A percentile compares a stretch with the other conserved stretches of the same genome.
Conservation (phyloP, 2,888 invertebrate genomes). For the Beris morrisii region DNA sequence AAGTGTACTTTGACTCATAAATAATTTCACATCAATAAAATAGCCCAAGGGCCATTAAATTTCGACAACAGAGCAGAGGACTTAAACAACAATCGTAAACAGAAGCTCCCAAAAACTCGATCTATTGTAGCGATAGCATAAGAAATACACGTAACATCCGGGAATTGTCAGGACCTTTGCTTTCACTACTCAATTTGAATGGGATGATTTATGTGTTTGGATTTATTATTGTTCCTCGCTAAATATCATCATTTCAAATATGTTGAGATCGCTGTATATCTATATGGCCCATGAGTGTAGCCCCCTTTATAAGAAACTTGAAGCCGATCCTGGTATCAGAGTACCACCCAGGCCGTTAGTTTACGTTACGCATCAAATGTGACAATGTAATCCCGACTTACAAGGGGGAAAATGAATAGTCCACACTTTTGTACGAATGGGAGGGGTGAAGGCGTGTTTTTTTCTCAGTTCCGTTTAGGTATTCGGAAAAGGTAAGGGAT, state of each 20-base stretch:
- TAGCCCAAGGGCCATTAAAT: slow-evolving; percentile 33
- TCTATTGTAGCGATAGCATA: too few relatives aligned
- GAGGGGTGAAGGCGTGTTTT: slow-evolving; percentile 1
- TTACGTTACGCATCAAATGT: neutral
- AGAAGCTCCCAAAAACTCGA: too few relatives aligned
- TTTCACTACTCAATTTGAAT: slow-evolving; percentile 6
- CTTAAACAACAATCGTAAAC: slow-evolving; percentile 7
- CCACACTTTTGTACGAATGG: too few relatives aligned
- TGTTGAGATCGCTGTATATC: neutral
- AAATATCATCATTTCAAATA: neutral
- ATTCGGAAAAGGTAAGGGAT: too few relatives aligned
- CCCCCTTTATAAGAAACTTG: neutral
- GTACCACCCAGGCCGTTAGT: slow-evolving; percentile 11
- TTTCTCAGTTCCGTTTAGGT: neutral
- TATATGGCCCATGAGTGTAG: neutral
- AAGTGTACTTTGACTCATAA: slow-evolving; percentile 30
- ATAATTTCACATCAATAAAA: slow-evolving; percentile 35
- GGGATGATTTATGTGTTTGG: slow-evolving; percentile 20
- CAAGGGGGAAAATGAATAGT: too few relatives aligned
- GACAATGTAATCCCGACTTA: too few relatives aligned
- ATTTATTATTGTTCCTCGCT: neutral
- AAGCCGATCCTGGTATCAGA: neutral
- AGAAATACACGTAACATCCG: too few relatives aligned
- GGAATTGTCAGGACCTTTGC: too few relatives aligned
- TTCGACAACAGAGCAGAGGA: slow-evolving; percentile 12